Conservation (phyloP, 2,113 vertebrate species). For the Eublepharis macularius region DNA sequence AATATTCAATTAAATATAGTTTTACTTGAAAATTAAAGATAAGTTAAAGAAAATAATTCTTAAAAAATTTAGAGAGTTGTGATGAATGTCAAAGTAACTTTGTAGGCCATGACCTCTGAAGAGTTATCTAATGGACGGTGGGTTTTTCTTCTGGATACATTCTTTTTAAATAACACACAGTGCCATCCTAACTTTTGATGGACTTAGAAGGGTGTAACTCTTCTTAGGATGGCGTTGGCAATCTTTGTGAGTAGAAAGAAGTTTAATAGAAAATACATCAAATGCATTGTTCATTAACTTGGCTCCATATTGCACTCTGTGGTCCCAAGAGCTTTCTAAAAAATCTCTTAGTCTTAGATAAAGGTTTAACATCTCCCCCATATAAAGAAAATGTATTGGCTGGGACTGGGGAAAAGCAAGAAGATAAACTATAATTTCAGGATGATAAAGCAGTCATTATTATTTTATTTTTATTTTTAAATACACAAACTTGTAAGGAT, state of each 20-base stretch:
- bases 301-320: rapidly evolving
- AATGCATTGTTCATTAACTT: rapidly evolving
- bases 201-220: no score
- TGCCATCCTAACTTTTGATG: no score
- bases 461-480: background rate
- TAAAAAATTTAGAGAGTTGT: background rate
- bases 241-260: background rate
- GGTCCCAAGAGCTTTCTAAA: rapidly evolving
- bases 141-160: background rate
- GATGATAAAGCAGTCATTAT: background rate
- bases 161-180: background rate
- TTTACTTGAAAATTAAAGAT: rapidly evolving
- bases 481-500: background rate
- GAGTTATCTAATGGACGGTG: background rate
- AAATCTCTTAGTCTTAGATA: background rate
- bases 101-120: background rate
- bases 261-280: background rate
- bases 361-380: no score
- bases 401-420: rapidly evolving
- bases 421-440: background rate
- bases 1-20: background rate
- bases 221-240: no score
- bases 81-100: background rate
- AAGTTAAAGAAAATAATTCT: background rate
- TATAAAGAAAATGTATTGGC: rapidly evolving